Base-by-base conservation (phyloP, 2,797 vertebrate genomes). In the Myotis myotis region DNA sequence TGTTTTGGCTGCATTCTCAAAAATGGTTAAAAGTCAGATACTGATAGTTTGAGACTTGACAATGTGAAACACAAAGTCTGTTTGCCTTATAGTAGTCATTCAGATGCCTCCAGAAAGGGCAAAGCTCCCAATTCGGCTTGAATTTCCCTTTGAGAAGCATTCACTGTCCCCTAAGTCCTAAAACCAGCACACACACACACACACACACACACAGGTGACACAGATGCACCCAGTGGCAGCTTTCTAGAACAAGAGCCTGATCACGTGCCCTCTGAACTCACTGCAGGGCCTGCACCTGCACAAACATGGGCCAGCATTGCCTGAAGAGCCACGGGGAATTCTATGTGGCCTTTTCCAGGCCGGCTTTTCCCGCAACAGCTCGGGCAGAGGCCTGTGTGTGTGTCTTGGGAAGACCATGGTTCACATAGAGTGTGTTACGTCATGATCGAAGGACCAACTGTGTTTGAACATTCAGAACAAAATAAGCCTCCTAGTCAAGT, bases 1-100 rank as follows among this genome's bases (percentile, higher is more conserved):
- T 96, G 72, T 86, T 53, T 87, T 49, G 82, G 57, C 87, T 93
- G 87, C 83, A 57, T 93, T 97, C 95, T 90, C 93, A 80, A 83
- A 96, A 96, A 92, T 57, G 68, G 47, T 86, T 76, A n/a, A 71
- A 74, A 95, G 84, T 74, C 92, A 70, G 95, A 81, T 51, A 95
- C 88, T 62, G 72, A 33, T 23, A 55, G 70, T 41, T 22, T 89
- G 87, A 90, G 82, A 83, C 6, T 3, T 96, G 75, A 71, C 84
- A 70, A 83, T 91, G 57, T 41, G 23, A 91, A 93, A 66, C 80
- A 66, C 28, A 83, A 89, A 91, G 84, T 75, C 55, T 82, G 87
- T 13, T 85, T 87, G 6, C 0, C 0, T 75, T 91, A 75, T 2
- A 41, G 28, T 47, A 38, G 15, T 44, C 68, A 90, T 72, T 89